phyloP scores from a whole-genome alignment of 2,888 invertebrate genomes.

The Erebia aethiops region DNA sequence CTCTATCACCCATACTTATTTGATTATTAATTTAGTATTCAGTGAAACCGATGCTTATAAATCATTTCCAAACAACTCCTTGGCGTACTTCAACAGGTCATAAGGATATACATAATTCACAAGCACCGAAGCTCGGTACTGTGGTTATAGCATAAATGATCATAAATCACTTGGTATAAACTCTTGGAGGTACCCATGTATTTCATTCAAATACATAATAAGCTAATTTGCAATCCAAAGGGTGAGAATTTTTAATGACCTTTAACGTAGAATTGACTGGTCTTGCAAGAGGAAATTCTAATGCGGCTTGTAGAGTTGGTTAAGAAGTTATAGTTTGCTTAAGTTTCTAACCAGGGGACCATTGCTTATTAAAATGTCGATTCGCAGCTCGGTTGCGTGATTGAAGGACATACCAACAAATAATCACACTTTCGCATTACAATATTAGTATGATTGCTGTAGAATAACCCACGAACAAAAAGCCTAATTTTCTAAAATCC shows the following conservation, averaged over 20 bases:
- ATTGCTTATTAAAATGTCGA: too few species aligned
- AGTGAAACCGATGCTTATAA: constrained; percentile 44
- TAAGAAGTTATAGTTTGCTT: too few species aligned
- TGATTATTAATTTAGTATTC: constrained; percentile 11
- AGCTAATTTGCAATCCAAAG: neutral
- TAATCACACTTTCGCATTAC: too few species aligned
- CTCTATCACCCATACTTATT: too few species aligned
- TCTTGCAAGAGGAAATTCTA: too few species aligned
- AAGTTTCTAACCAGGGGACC: too few species aligned
- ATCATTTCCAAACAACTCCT: constrained; percentile 50
- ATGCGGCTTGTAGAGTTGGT: too few species aligned
- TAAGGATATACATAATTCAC: constrained; percentile 60
- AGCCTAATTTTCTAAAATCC: too few species aligned
- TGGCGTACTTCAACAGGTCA: constrained; percentile 47
- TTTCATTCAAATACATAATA: neutral
- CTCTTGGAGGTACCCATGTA: neutral
- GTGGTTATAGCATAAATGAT: constrained; percentile 24
- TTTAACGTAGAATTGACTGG: neutral
- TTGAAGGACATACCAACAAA: too few species aligned
- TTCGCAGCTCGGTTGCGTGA: too few species aligned
- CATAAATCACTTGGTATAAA: constrained; percentile 15
- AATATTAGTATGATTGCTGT: too few species aligned
- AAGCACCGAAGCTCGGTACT: constrained; percentile 43
- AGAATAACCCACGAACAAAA: too few species aligned
- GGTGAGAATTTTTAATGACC: neutral